Percentiles rank a stretch among this genome's conserved stretches.
Conservation (phyloP, 2,113 vertebrate genomes). For the Pachycephala philippinensis region DNA sequence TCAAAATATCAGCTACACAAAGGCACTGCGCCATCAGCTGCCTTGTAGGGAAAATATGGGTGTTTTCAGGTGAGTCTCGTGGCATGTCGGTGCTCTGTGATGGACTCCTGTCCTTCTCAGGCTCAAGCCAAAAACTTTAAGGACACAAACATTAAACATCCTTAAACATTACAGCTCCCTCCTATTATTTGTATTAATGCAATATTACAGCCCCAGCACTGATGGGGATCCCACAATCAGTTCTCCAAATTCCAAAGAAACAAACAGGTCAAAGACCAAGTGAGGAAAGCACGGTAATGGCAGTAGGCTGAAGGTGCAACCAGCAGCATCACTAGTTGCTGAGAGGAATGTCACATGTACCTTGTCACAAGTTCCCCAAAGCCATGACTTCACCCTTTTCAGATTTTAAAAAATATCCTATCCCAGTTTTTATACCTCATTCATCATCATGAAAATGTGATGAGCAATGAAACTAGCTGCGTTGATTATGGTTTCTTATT, state of each 20-base stretch:
- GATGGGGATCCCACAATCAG: neutral
- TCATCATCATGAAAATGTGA: neutral
- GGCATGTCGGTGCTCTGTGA: neutral
- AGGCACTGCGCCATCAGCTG: neutral
- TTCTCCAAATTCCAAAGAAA: neutral
- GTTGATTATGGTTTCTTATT: neutral
- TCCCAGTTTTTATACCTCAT: neutral
- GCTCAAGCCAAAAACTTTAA: neutral
- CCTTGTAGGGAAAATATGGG: accelerated
- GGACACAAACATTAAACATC: neutral
- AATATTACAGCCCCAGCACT: neutral
- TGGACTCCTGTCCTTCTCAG: neutral
- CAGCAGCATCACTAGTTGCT: neutral
- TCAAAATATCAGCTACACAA: neutral
- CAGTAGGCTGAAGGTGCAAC: neutral
- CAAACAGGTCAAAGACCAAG: neutral
- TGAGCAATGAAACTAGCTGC: neutral
- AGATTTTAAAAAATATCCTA: neutral
- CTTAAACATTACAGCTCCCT: neutral
- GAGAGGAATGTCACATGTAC: neutral
- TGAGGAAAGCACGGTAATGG: neutral
- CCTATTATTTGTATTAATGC: neutral
- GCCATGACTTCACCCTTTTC: neutral
- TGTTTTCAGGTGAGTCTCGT: neutral
- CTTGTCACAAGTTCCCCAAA: neutral